These are phyloP conservation scores for Zeuzera pyrina DNA, from an alignment of 2,888 invertebrate species.

Conservation along the genomic window DNA sequence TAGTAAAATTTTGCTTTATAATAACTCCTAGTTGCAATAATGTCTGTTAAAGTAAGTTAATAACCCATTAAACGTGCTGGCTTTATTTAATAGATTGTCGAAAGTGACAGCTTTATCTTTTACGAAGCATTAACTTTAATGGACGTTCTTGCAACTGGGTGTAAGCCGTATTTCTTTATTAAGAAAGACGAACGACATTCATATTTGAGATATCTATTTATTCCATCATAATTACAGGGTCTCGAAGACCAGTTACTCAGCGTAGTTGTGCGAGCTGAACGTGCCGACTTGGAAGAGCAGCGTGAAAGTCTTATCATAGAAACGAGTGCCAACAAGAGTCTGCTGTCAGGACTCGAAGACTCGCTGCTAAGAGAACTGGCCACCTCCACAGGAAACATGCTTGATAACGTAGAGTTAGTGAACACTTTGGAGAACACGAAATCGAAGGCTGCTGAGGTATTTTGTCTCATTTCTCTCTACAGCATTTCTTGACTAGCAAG, in stretches of 20 bases:
- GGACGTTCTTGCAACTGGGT: too few relatives aligned
- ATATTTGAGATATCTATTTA: too few relatives aligned
- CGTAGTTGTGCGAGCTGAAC: conserved; percentile 89
- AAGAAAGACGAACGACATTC: too few relatives aligned
- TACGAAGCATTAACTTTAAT: too few relatives aligned
- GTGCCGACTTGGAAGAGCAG: conserved; percentile 91
- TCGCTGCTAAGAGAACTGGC: conserved; percentile 88
- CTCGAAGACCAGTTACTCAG: conserved; percentile 92
- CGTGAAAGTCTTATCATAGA: conserved; percentile 86
- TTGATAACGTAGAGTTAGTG: conserved; percentile 91
- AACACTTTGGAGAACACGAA: conserved; percentile 92
- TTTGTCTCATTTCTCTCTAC: conserved; percentile 3
- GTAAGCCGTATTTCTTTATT: too few relatives aligned
- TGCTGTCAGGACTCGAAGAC: conserved; percentile 88
- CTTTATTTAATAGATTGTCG: too few relatives aligned
- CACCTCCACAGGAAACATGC: conserved; percentile 91
- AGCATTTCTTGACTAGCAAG: background rate
- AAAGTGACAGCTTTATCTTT: too few relatives aligned
- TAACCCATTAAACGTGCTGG: too few relatives aligned
- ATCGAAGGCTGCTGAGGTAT: conserved; percentile 86
- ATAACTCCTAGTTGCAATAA: too few relatives aligned
- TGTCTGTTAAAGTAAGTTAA: too few relatives aligned
- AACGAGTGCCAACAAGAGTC: conserved; percentile 88
- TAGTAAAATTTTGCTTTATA: too few relatives aligned
- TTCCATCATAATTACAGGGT: conserved; percentile 78